phyloP scores from a whole-genome alignment of 2,113 vertebrate species.

The Oreochromis spilurus region DNA sequence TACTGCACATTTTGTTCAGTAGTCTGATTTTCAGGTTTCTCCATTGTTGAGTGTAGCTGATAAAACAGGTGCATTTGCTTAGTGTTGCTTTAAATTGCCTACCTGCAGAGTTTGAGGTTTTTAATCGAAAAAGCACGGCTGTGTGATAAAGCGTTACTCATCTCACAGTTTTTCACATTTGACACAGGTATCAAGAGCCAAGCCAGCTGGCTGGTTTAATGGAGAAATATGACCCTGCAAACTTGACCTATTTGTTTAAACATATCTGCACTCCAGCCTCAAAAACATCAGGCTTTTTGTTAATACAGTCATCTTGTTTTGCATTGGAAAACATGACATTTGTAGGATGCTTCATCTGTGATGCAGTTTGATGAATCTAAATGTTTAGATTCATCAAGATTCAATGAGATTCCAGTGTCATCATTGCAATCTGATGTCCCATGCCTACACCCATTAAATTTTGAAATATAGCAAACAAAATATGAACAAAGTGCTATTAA shows the following conservation, averaged over 20 bases:
- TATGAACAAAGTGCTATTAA: neutral
- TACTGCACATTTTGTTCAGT: neutral
- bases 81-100: neutral
- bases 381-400: neutral
- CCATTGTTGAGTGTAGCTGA: neutral
- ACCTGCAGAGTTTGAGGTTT: neutral
- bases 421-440: neutral
- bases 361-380: neutral
- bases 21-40: neutral
- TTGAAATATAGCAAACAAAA: neutral
- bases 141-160: neutral
- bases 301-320: neutral
- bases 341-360: neutral
- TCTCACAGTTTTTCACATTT: neutral
- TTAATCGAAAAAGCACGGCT: neutral
- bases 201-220: neutral
- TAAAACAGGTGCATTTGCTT: neutral
- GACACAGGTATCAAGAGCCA: neutral
- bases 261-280: neutral
- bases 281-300: neutral
- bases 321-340: neutral
- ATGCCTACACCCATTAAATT: neutral
- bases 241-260: neutral
- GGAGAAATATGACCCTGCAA: neutral
- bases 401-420: neutral